Base-by-base conservation (phyloP, 2,797 vertebrate species). In the Heliangelus exortis region DNA sequence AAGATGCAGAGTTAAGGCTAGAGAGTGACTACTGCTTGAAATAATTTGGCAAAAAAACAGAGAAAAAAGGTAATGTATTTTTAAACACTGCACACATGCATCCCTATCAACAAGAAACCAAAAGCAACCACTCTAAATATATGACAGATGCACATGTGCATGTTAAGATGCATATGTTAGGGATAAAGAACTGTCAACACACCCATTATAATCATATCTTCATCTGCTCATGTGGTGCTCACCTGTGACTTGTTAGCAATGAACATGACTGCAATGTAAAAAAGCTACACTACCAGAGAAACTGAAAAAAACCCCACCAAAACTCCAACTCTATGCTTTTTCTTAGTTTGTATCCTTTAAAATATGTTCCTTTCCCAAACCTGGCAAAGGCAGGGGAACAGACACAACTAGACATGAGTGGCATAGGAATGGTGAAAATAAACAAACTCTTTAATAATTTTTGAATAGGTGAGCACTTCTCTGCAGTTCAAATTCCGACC, bases 151-250 rank as follows among this genome's bases (percentile, higher is more conserved):
- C 96, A 93, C 97, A 97, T 97, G 97, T 97, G 97, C 89, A 93
- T 93, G 96, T 95, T 97, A 97, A 96, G 96, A 96, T 96, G 96
- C 95, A 43, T 87, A 96, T 96, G 96, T 96, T 94, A 95, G 87
- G 97, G 96, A 97, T 97, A 97, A 97, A 78, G 95, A 97, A 97
- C 97, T 97, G 97, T 98, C 97, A 98, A 97, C 97, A 98, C 96
- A 97, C 96, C 97, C 95, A 98, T 98, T 98, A 98, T 97, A 98
- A 98, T 98, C 97, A 97, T 97, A 96, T 95, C 97, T 97, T 97
- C 97, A 92, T 97, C 95, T 92, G 97, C 94, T 97, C 96, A 92
- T 97, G 96, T 95, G 97, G 97, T 90, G 96, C 92, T 97, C 97
- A 98, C 97, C 97, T 97, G 97, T 97, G 97, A 96, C 97, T 98